Conservation (phyloP, 2,888 invertebrate species). For the Chrysotoxum bicinctum region DNA sequence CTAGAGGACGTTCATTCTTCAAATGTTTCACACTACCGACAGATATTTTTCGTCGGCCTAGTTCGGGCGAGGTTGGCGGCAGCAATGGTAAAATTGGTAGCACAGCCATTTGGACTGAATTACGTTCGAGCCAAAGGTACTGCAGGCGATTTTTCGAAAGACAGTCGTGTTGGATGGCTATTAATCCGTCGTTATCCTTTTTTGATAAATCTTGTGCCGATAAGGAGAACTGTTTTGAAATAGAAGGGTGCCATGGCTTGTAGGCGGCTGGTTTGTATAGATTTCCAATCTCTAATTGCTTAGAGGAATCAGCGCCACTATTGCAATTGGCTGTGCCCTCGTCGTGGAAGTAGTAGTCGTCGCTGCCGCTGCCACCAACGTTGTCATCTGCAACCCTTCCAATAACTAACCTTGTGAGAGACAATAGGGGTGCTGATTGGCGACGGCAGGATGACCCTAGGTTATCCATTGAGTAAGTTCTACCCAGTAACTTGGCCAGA, state of each 20-base stretch:
- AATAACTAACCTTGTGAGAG: constrained; percentile 52
- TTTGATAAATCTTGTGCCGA: constrained; percentile 82
- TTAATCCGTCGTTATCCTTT: constrained; percentile 72
- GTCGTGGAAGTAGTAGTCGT: neutral
- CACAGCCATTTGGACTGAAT: constrained; percentile 22
- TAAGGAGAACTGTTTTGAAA: constrained; percentile 80
- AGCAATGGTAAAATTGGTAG: neutral
- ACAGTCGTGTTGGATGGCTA: constrained; percentile 45
- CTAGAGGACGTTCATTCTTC: constrained; percentile 35
- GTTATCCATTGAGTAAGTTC: constrained; percentile 83
- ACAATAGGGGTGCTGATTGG: constrained; percentile 28
- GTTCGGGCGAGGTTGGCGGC: constrained; percentile 38
- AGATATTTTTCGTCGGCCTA: constrained; percentile 52
- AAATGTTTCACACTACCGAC: constrained; percentile 9
- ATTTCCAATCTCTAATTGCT: constrained; percentile 41
- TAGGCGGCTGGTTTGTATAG: neutral
- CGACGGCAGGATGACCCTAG: constrained; percentile 74
- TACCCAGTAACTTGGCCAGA: constrained; percentile 82
- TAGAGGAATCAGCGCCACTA: constrained; percentile 33
- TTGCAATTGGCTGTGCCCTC: constrained; percentile 35
- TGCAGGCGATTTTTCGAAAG: constrained; percentile 52
- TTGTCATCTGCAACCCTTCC: constrained; percentile 14
- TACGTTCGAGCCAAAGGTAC: constrained; percentile 49
- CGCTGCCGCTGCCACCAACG: neutral
- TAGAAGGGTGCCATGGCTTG: constrained; percentile 73